Base-by-base conservation (phyloP, 2,113 vertebrate species). In the Vidua macroura region DNA sequence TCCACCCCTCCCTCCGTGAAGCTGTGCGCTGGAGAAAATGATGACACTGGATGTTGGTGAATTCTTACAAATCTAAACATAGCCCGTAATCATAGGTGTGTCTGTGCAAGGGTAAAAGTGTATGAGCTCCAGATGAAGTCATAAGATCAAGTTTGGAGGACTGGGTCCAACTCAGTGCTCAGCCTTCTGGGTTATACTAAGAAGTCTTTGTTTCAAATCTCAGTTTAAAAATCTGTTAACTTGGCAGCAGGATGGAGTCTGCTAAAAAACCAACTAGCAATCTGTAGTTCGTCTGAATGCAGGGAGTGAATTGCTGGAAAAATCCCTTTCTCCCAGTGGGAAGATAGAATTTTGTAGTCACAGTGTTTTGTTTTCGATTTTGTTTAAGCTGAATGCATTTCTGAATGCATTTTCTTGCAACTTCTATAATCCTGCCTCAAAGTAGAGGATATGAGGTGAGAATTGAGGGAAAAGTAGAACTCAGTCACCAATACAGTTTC, bases 151-250 rank as follows among this genome's bases (percentile, higher is more conserved):
- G 39, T 60, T 95, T 80, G 51, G 72, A 81, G 67, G 55, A 18
- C 51, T 31, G 46, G 41, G 21, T 74, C 68, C 11, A 18, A 33
- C 41, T 80, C 53, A 31, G 27, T 60, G 58, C 41, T 60, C 69
- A 78, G 0, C 18, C 4, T 53, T 89, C 67, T 43, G 48, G 46
- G 48, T 67, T 87, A 15, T 52, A 48, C 60, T 56, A 15, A 92
- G 80, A 70, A 67, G 70, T 68, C 83, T 89, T 88, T 83, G 64
- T 91, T 91, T 91, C 41, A 90, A 9, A 72, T 82, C 43, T 95
- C 21, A 27, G n/a, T 81, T 88, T 33, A 77, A 86, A 83, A 81
- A 86, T 59, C 52, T 95, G 69, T 75, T 91, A 33, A n/a, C 31
- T 96, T 88, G 74, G 84, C 84, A 89, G 66, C n/a, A 75, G 73